phyloP scores from a whole-genome alignment of 2,888 invertebrate species.

The Bombyx huttoni region DNA sequence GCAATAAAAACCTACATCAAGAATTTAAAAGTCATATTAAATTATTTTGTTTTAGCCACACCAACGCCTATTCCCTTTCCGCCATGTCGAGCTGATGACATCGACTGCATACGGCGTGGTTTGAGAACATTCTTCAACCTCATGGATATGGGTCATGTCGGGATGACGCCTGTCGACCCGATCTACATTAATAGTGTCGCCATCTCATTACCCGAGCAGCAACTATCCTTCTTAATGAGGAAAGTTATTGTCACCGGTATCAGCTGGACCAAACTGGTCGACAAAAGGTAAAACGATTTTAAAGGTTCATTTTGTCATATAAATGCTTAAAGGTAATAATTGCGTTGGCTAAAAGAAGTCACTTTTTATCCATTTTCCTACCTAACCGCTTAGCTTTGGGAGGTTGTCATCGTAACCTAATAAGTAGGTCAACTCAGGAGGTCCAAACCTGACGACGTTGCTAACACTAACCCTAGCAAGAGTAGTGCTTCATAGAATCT shows the following conservation, averaged over 20 bases:
- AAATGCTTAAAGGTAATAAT: too few relatives aligned
- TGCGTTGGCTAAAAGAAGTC: too few relatives aligned
- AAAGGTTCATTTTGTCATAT: neutral
- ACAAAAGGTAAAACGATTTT: constrained; percentile 34
- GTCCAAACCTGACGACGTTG: too few relatives aligned
- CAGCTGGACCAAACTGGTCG: constrained; percentile 48
- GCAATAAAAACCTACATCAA: too few relatives aligned
- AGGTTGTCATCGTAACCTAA: too few relatives aligned
- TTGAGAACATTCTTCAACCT: constrained; percentile 55
- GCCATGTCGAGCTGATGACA: constrained; percentile 40
- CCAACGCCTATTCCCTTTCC: constrained; percentile 49
- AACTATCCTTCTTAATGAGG: constrained; percentile 44
- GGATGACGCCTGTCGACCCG: constrained; percentile 53
- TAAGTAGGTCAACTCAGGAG: too few relatives aligned
- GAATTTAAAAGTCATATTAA: too few relatives aligned
- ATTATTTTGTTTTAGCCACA: constrained; percentile 13
- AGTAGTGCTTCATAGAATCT: too few relatives aligned
- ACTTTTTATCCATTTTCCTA: too few relatives aligned
- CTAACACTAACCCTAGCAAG: too few relatives aligned
- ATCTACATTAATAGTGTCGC: constrained; percentile 42
- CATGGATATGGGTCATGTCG: constrained; percentile 47
- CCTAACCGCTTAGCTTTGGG: too few relatives aligned
- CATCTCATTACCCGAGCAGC: constrained; percentile 40
- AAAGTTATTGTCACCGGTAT: constrained; percentile 55
- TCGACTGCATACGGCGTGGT: constrained; percentile 51